Evolutionary conservation across 2,888 invertebrate species (phyloP), one percentile per base, ranked within the genome.

Genomic region (Cenopis cana): DNA sequence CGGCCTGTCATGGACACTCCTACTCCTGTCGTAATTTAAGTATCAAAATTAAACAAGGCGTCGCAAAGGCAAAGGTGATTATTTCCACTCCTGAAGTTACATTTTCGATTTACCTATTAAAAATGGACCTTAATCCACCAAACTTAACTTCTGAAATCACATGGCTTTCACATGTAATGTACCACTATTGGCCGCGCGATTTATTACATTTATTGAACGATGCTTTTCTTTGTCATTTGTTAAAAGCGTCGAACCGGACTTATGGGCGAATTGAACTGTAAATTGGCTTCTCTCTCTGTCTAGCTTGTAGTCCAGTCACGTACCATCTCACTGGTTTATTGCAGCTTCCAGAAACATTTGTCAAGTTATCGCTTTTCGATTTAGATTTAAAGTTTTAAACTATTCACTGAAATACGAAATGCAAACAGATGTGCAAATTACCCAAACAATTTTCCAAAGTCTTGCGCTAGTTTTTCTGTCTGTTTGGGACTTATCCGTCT

Each of bases 201-300:
- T 54, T 64, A 20, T 64, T 20, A 36, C 20, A 62, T 33, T 12
- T 36, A 54, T 38, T 54, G 64, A 54, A 50, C 64, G 20, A 17
- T 33, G 20, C 52, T 62, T 49, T 38, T 64, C 52, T 64, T 54
- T 6, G 52, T 52, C 38, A 64, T 64, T 64, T 64, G 64, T 64
- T 36, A 62, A 62, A 52, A 54, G 18, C 17, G 49, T 36, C 50
- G 60, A 61, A 56, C 18, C 41, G 65, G 56, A 56, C 46, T 46
- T 46, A 33, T 3, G 65, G 29, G 49, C 11, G 46, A 64, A 38
- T 55, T 65, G 65, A 24, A 54, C 65, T 29, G 56, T 11, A 66
- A 56, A 66, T 66, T 66, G 56, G 29, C 50, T 66, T 55, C 49
- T n/a, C 52, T 64, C 64, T 54, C 64, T 64, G 20, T 64, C 20